A percentile compares a stretch with the other conserved stretches of the same genome.
Conservation (phyloP, 2,888 invertebrate species). For the Camponotus fellah region DNA sequence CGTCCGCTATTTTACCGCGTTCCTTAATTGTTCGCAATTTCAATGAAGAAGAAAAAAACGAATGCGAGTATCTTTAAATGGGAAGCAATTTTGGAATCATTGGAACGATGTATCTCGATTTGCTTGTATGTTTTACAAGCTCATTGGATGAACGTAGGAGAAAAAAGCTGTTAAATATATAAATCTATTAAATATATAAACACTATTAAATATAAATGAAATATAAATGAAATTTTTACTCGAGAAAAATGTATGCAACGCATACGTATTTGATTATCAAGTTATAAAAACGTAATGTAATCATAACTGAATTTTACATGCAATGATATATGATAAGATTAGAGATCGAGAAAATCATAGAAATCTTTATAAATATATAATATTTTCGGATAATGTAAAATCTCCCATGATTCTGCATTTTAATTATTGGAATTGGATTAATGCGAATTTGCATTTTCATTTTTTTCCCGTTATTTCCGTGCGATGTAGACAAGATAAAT, state of each 20-base stretch:
- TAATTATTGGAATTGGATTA: conserved; percentile 40
- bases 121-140: background rate
- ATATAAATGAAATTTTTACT: background rate
- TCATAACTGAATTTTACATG: background rate
- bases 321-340: background rate
- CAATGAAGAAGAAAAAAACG: conserved; percentile 25
- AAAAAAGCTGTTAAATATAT: background rate
- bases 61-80: conserved; percentile 1
- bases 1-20: background rate
- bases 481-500: conserved; percentile 44
- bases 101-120: background rate
- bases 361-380: background rate
- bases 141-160: background rate
- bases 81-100: conserved; percentile 8
- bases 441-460: conserved; percentile 2
- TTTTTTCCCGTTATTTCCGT: conserved; percentile 29
- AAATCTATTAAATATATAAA: background rate
- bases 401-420: background rate
- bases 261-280: background rate
- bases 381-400: background rate
- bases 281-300: background rate
- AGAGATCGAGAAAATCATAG: background rate
- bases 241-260: background rate
- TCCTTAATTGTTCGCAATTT: conserved; percentile 23
- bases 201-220: no score